Conservation (phyloP, 2,888 invertebrate species). For the Seira sanloemensis region DNA sequence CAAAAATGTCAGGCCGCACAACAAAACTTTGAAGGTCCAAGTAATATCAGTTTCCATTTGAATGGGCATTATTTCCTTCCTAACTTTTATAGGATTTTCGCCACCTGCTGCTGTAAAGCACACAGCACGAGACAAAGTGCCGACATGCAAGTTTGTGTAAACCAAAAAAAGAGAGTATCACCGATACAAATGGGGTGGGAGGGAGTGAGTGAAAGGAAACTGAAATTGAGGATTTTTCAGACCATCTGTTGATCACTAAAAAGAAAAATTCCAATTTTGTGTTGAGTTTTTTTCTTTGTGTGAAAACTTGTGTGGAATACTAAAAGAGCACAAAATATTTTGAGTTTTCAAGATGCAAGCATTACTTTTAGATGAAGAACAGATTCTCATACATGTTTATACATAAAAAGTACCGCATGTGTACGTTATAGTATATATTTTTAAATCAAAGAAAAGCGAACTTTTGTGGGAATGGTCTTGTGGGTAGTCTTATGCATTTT, state of each 20-base stretch:
- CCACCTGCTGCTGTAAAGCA: background rate
- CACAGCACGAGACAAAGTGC: background rate
- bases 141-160: background rate
- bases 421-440: no score
- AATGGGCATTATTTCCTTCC: background rate
- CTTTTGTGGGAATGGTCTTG: no score
- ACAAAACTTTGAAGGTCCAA: background rate
- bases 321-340: no score
- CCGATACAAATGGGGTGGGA: background rate
- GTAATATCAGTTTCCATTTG: no score
- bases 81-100: background rate
- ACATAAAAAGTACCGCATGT: no score
- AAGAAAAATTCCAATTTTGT: constrained; percentile 14
- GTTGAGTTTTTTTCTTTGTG: background rate
- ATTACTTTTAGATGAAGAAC: no score
- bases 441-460: no score
- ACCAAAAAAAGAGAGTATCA: background rate
- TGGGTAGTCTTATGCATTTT: no score
- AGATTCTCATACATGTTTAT: no score
- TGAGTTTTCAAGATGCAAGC: no score
- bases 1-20: constrained; percentile 9
- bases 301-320: constrained; percentile 7
- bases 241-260: constrained; percentile 55
- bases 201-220: constrained; percentile 3
- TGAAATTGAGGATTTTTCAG: background rate